phyloP scores from a whole-genome alignment of 30 jellyfish, hydroid and myxozoan species.

The Chrysaora quinquecirrha region DNA sequence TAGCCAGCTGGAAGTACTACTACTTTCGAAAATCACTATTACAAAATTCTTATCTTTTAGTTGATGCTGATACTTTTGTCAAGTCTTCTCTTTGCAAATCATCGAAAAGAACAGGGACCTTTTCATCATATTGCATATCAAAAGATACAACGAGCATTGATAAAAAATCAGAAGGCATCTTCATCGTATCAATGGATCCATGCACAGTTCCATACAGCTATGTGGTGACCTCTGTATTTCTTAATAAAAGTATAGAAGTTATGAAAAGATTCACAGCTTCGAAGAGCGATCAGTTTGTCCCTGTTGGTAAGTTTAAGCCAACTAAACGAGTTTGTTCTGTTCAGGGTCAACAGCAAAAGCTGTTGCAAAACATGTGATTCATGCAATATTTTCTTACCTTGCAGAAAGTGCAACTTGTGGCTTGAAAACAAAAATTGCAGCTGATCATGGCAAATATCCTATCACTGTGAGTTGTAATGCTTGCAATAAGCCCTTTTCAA shows the following conservation, averaged over 20 bases:
- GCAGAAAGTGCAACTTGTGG: background rate
- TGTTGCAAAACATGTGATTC: too few species aligned
- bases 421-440: background rate
- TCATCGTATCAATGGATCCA: constrained; percentile 58
- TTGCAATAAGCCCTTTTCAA: too few species aligned
- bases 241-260: background rate
- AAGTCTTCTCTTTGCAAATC: constrained; percentile 55
- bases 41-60: too few species aligned
- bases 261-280: constrained; percentile 54
- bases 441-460: background rate
- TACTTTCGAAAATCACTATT: too few species aligned
- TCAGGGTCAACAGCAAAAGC: too few species aligned
- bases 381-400: too few species aligned
- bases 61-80: constrained; percentile 52
- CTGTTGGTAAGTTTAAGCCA: constrained; percentile 75
- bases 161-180: constrained; percentile 40
- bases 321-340: too few species aligned
- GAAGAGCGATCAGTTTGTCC: constrained; percentile 58
- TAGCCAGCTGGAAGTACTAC: too few species aligned
- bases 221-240: constrained; percentile 47
- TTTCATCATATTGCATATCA: constrained; percentile 59
- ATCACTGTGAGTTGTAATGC: background rate
- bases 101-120: constrained; percentile 62
- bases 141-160: constrained; percentile 33
- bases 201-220: constrained; percentile 58